A percentile compares a stretch with the other conserved stretches of the same genome.
Conservation (phyloP, 2,888 invertebrate genomes). For the Sisyra nigra region DNA sequence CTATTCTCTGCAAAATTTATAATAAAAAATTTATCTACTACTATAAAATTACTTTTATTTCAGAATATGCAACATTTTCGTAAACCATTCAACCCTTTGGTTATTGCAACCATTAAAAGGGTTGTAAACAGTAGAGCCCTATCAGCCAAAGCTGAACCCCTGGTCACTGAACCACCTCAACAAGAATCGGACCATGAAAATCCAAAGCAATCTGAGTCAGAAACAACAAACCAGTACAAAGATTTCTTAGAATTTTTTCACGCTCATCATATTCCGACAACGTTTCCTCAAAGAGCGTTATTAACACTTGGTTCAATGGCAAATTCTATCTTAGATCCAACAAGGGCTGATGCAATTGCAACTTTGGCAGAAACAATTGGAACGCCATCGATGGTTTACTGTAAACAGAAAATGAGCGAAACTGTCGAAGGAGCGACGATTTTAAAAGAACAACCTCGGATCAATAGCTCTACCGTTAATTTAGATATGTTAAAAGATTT, state of each 20-base stretch:
- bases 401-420: constrained; percentile 57
- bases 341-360: constrained; percentile 82
- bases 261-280: constrained; percentile 45
- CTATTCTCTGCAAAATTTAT: too few relatives aligned
- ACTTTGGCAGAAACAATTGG: constrained; percentile 88
- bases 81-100: too few relatives aligned
- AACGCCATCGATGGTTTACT: constrained; percentile 47
- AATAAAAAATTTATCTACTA: too few relatives aligned
- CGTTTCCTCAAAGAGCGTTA: constrained; percentile 55
- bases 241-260: constrained; percentile 44
- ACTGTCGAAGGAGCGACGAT: constrained; percentile 66
- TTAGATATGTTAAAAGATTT: constrained; percentile 50
- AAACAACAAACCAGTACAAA: constrained; percentile 11
- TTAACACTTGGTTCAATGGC: constrained; percentile 78
- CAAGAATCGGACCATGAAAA: background rate
- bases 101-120: too few relatives aligned
- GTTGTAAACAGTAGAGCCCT: too few relatives aligned
- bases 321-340: constrained; percentile 66
- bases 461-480: constrained; percentile 69
- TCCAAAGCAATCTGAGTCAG: background rate
- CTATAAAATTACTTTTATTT: too few relatives aligned
- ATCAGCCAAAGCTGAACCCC: background rate
- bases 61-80: too few relatives aligned
- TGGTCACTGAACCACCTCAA: too few relatives aligned
- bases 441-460: constrained; percentile 62